Evolutionary conservation across 1,140 invertebrate genomes (phyloP), one percentile per base, ranked within the genome.

Genomic region (Zaprionus capensis): DNA sequence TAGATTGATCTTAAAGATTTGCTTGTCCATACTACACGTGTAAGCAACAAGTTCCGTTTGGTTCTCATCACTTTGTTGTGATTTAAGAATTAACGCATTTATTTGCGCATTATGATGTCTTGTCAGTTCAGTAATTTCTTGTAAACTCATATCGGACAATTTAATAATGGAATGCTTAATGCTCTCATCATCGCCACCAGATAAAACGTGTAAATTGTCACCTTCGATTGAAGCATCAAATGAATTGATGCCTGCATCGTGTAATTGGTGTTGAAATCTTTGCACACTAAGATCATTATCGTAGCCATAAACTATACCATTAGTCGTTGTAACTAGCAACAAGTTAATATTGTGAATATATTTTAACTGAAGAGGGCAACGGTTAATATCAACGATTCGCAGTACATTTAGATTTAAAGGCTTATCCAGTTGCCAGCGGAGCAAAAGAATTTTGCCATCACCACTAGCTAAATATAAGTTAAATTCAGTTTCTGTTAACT

Each of bases 131-230:
- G n/a, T 26, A 7, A 57, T 34, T 28, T 36, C 2, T 22, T 46
- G 34, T 22, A 75, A 49, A 6, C 0, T 55, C 46, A 76, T 68
- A 9, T 31, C 51, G 1, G 51, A 2, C 14, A 78, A 53, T 20
- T 79, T 34, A 3, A 87, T 49, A 7, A 38, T 63, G 6, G 86
- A 83, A 66, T 83, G 61, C 20, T 75, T 80, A 5, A 92, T 59
- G 4, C 56, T 69, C 63, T 92, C 91, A 67, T 92, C 92, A 65
- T 92, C 92, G 0, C 92, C 91, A 5, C 92, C 92, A 6, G 92
- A 83, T 7, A 92, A 31, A 3, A 92, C 34, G 55, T 88, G 80
- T 36, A 92, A n/a, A 17, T 24, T 22, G 1, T 69, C 7, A 0
- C 11, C 12, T 31, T 82, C 49, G 2, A 68, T 53, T 7, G 68